Percentiles rank a stretch among this genome's conserved stretches.
Conservation (phyloP, 2,797 vertebrate species). For the Leptatherina wallacei region DNA sequence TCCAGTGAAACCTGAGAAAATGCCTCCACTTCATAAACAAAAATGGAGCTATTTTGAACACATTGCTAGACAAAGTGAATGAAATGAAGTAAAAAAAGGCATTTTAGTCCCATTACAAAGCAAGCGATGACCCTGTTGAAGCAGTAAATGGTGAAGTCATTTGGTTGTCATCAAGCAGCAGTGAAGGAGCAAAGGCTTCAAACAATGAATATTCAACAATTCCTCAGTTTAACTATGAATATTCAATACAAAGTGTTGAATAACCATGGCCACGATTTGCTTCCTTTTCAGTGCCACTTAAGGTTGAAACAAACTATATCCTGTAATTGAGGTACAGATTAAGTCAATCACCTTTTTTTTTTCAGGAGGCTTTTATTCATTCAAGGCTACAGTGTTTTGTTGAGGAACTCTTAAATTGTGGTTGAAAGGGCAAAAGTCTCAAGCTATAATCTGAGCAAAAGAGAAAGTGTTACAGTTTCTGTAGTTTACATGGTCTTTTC, state of each 20-base stretch:
- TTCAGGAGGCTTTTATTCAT: conserved; percentile 23
- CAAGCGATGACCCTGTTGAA: conserved; percentile 4
- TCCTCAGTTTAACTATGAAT: conserved; percentile 28
- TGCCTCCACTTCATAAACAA: neutral
- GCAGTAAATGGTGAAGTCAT: conserved; percentile 2
- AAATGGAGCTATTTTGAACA: neutral
- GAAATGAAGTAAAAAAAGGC: conserved; percentile 13
- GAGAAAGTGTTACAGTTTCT: neutral
- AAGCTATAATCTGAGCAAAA: conserved; percentile 23
- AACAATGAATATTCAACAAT: conserved; percentile 41
- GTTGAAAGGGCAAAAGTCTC: conserved; percentile 30
- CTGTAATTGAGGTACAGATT: conserved; percentile 20
- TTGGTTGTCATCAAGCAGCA: conserved; percentile 32
- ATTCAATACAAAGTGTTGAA: conserved; percentile 29
- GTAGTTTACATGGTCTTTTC: neutral
- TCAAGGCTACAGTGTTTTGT: conserved; percentile 29
- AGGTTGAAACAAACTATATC: conserved; percentile 27
- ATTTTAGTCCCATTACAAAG: neutral
- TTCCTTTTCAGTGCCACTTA: conserved; percentile 24
- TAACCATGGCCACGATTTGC: conserved; percentile 30
- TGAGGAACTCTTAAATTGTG: conserved; percentile 11
- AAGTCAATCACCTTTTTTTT: conserved; percentile 29
- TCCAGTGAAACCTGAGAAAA: neutral
- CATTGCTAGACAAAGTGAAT: neutral
- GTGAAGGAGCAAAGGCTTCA: conserved; percentile 23